Evolutionary conservation across 2,113 vertebrate species (phyloP), one percentile per base, ranked within the genome.

Genomic region (Campylomormyrus numenius): DNA sequence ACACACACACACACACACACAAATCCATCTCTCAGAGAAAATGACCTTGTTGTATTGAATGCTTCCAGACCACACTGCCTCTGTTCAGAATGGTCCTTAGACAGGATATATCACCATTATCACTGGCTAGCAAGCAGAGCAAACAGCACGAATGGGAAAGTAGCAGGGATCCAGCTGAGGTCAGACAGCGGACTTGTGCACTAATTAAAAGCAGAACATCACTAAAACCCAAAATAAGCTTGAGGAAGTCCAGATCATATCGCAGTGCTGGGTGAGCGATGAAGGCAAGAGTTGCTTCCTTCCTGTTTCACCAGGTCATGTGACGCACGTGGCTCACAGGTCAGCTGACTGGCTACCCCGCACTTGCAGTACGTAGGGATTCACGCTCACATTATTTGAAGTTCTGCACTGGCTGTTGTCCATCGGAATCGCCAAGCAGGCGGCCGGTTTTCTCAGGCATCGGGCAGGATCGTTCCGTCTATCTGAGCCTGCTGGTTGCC

Each of bases 141-240:
- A 56, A 53, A 87, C 50, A 3, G n/a, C 27, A 87, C 17, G 35
- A 87, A 87, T 56, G 27, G 50, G 27, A 56, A 56, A 56, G 49
- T 53, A 53, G n/a, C 48, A 27, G 49, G 27, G 27, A 87, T 53
- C 85, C 48, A 53, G 48, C 85, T 87, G 49, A 87, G 85, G 85
- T 31, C 49, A 87, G 35, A 87, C 85, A 53, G 48, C 50, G 50
- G 27, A 31, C 50, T 87, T 50, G 15, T 87, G 27, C 50, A 50
- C 85, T 87, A 87, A 87, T 53, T 87, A 53, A 56, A 87, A 87
- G 49, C 85, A 87, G 85, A 31, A 21, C 49, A 87, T 87, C 46
- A 13, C 85, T 35, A 39, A 87, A 50, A 49, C 83, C 27, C 49
- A 5, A 52, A 87, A 52, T 31, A 87, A 35, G n/a, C 50, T 31